Conservation (phyloP, 2,888 invertebrate species). For the Linnaemya tessellans region DNA sequence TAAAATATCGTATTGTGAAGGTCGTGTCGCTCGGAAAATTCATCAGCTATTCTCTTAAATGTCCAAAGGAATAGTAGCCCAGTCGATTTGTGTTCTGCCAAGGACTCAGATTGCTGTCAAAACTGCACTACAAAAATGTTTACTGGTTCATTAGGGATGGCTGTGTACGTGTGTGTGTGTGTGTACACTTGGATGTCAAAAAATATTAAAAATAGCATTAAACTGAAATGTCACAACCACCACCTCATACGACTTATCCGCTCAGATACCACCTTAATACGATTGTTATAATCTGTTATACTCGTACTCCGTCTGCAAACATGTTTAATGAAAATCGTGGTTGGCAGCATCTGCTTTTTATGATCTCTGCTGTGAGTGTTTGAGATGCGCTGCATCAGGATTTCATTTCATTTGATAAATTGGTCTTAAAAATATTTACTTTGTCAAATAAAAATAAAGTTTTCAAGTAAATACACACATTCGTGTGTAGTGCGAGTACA, state of each 20-base stretch:
- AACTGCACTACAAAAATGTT: too few relatives aligned
- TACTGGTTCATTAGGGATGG: too few relatives aligned
- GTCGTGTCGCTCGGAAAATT: too few relatives aligned
- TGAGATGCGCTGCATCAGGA: slow-evolving; percentile 21
- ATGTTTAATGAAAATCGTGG: slow-evolving; percentile 51
- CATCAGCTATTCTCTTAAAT: too few relatives aligned
- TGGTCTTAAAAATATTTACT: slow-evolving; percentile 4
- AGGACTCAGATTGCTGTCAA: too few relatives aligned
- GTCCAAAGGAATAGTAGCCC: too few relatives aligned
- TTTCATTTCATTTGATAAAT: slow-evolving; percentile 47
- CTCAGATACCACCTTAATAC: slow-evolving; percentile 39
- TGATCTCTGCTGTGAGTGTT: slow-evolving; percentile 36
- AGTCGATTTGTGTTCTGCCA: too few relatives aligned
- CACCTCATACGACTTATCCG: slow-evolving; percentile 30
- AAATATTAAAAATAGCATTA: slow-evolving; percentile 48
- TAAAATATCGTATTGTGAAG: too few relatives aligned
- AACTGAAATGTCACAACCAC: slow-evolving; percentile 55
- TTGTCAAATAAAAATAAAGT: slow-evolving; percentile 10
- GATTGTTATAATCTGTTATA: slow-evolving; percentile 65
- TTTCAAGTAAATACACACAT: background rate
- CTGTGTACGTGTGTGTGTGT: background rate
- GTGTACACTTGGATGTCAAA: background rate
- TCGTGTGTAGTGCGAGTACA: background rate
- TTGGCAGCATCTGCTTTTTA: slow-evolving; percentile 68
- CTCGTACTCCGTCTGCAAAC: slow-evolving; percentile 35